A percentile compares a stretch with the other conserved stretches of the same genome.
phyloP scores from a whole-genome alignment of 2,888 invertebrate species.

The Tetranychus piercei region DNA sequence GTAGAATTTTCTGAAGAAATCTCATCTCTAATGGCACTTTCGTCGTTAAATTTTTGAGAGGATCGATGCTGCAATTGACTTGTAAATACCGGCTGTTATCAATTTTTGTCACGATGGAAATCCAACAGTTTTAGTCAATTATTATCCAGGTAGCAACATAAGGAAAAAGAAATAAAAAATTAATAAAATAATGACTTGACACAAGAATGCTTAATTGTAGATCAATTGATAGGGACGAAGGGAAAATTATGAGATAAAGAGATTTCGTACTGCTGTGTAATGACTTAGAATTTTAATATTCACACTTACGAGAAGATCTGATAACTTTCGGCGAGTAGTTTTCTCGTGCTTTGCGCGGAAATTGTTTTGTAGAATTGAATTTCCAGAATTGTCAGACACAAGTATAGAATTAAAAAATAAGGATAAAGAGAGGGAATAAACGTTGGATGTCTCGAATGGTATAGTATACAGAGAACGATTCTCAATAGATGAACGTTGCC shows the following conservation, averaged over 20 bases:
- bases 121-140: too few relatives aligned
- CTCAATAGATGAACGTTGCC: background rate
- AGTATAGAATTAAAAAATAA: background rate
- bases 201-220: too few relatives aligned
- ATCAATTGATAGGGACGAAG: too few relatives aligned
- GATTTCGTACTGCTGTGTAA: background rate
- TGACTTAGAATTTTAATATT: background rate
- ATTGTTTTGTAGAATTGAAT: background rate
- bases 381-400: background rate
- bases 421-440: background rate
- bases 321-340: background rate
- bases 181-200: too few relatives aligned
- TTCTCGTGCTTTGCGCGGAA: conserved; percentile 3
- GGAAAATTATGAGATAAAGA: background rate
- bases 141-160: too few relatives aligned
- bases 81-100: background rate
- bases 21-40: background rate
- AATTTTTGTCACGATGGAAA: too few relatives aligned
- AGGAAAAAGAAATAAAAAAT: too few relatives aligned
- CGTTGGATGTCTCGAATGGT: conserved; percentile 1
- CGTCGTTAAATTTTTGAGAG: background rate
- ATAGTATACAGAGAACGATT: background rate
- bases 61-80: background rate
- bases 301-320: background rate
- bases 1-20: background rate